Percentiles rank a stretch among this genome's conserved stretches.
Conservation (phyloP, 1,140 invertebrate species). For the Proctacanthus coquilletti region DNA sequence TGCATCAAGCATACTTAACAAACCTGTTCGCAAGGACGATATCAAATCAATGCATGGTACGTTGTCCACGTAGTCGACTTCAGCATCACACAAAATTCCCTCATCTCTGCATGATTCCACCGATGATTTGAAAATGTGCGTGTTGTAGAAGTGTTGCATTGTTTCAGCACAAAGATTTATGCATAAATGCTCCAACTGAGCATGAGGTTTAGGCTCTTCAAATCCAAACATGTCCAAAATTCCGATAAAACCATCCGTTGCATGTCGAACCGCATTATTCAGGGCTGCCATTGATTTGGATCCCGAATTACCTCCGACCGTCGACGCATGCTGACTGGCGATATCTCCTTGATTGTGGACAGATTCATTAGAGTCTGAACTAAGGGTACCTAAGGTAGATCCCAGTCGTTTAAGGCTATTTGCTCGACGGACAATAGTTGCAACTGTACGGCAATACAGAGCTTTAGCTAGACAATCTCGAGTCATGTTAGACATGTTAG, state of each 20-base stretch:
- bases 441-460: constrained; percentile 86
- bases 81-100: constrained; percentile 77
- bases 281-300: constrained; percentile 82
- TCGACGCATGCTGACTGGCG: constrained; percentile 74
- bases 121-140: constrained; percentile 88
- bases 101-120: constrained; percentile 88
- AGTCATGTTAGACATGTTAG: constrained; percentile 70
- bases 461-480: constrained; percentile 83
- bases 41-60: constrained; percentile 91
- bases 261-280: constrained; percentile 81
- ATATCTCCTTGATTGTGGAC: constrained; percentile 76
- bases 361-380: constrained; percentile 81
- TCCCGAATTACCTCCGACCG: constrained; percentile 59
- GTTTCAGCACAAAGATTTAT: constrained; percentile 92
- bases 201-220: constrained; percentile 71
- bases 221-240: constrained; percentile 94
- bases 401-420: constrained; percentile 81
- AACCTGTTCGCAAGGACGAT: constrained; percentile 77
- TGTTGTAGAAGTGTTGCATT: constrained; percentile 96
- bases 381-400: constrained; percentile 74
- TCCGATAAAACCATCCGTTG: constrained; percentile 89
- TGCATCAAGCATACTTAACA: constrained; percentile 84
- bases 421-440: constrained; percentile 79
- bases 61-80: constrained; percentile 90
- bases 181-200: constrained; percentile 83